Conservation (phyloP, 30 jellyfish, hydroid and myxozoan genomes). For the Mastigias papua region DNA sequence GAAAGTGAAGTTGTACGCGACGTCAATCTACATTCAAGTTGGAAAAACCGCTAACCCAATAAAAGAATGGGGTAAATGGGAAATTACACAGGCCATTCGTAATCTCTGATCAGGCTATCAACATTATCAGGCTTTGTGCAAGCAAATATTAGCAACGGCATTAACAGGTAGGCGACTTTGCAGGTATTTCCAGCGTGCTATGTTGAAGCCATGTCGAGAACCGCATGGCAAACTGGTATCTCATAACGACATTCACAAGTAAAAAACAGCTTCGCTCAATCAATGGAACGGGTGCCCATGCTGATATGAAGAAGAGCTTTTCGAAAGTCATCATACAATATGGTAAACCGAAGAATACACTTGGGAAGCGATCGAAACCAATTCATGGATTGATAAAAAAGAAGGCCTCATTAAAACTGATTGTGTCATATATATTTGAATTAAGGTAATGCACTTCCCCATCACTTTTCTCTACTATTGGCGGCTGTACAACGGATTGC, state of each 20-base stretch:
- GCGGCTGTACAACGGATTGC: no score
- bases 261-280: slow-evolving; percentile 3
- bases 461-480: no score
- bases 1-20: no score
- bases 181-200: slow-evolving; percentile 13
- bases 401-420: no score
- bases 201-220: slow-evolving; percentile 2
- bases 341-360: background rate
- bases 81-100: background rate
- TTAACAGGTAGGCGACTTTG: background rate
- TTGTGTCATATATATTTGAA: no score
- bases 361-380: no score
- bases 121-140: no score
- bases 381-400: no score
- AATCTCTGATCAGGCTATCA: background rate
- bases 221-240: slow-evolving; percentile 22
- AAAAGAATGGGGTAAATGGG: no score
- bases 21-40: no score
- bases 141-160: background rate
- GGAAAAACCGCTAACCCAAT: no score
- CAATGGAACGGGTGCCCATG: background rate
- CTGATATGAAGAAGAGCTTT: background rate
- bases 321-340: background rate
- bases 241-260: background rate
- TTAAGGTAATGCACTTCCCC: no score